Evolutionary conservation across 2,888 invertebrate genomes (phyloP).

Genomic region (Megalurothrips usitatus): DNA sequence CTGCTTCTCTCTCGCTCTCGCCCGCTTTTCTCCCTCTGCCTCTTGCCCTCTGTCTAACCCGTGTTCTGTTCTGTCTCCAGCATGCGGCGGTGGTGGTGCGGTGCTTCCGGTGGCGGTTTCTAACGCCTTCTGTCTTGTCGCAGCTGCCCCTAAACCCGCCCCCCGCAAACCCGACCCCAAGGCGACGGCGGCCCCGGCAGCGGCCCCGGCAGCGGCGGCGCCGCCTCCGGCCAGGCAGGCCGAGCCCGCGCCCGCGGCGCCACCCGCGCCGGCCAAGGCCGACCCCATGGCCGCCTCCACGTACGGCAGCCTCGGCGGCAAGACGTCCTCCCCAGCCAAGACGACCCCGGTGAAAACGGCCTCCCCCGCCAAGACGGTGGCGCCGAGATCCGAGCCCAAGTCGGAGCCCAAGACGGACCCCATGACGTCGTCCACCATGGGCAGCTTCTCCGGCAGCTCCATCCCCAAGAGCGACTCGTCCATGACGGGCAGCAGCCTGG

Average conservation of each 20-base stretch:
- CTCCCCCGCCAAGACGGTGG: neutral
- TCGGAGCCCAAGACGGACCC: neutral
- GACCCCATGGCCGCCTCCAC: neutral
- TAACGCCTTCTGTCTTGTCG: neutral
- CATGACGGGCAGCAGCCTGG: neutral
- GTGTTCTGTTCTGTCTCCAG: neutral
- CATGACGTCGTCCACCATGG: neutral
- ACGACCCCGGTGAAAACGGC: neutral
- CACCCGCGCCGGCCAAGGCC: neutral
- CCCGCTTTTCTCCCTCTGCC: neutral
- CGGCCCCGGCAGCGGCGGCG: slow-evolving; percentile 38
- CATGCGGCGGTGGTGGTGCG: neutral
- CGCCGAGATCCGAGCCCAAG: neutral
- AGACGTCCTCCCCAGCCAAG: neutral
- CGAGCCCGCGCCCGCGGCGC: neutral
- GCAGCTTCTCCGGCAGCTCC: neutral
- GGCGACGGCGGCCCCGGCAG: slow-evolving; percentile 42
- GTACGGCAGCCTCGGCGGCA: neutral
- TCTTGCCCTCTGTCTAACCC: neutral
- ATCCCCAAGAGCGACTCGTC: neutral
- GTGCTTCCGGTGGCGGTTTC: neutral
- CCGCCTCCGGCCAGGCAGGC: slow-evolving; percentile 35
- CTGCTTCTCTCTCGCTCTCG: neutral
- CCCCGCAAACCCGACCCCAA: slow-evolving; percentile 46
- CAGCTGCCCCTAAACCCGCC: slow-evolving; percentile 45